A percentile compares a stretch with the other conserved stretches of the same genome.
Conservation (phyloP, 2,797 vertebrate genomes). For the Protonibea diacanthus region DNA sequence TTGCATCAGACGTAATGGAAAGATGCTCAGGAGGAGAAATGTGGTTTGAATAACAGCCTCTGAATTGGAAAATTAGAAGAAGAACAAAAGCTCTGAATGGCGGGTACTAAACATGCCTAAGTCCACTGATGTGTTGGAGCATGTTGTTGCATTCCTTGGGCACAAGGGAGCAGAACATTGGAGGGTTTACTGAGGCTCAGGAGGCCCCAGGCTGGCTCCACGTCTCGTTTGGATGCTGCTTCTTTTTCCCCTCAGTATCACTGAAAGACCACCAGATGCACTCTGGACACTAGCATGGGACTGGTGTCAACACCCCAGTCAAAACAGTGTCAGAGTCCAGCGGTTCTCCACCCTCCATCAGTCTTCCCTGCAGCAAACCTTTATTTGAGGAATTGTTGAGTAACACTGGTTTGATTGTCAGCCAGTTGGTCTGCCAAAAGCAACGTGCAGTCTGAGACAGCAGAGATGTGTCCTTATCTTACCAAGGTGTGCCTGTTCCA, state of each 20-base stretch:
- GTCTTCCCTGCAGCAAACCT: slow-evolving; percentile 19
- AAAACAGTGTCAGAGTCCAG: slow-evolving; percentile 38
- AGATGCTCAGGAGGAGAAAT: slow-evolving; percentile 53
- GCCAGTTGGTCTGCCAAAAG: slow-evolving; percentile 27
- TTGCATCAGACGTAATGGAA: slow-evolving; percentile 49
- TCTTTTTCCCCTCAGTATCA: slow-evolving; percentile 22
- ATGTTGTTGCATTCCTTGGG: slow-evolving; percentile 71
- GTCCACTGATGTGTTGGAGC: slow-evolving; percentile 61
- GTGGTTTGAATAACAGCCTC: slow-evolving; percentile 60
- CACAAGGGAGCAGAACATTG: slow-evolving; percentile 70
- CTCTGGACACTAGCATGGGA: slow-evolving; percentile 38
- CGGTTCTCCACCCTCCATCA: slow-evolving; percentile 28
- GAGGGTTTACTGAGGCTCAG: slow-evolving; percentile 58
- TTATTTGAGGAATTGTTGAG: slow-evolving; percentile 32
- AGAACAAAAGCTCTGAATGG: slow-evolving; percentile 60
- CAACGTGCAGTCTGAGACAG: slow-evolving; percentile 22
- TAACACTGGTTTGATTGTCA: slow-evolving; percentile 40
- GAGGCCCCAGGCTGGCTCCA: slow-evolving; percentile 56
- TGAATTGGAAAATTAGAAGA: slow-evolving; percentile 61
- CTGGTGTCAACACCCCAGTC: slow-evolving; percentile 38
- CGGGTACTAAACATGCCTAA: slow-evolving; percentile 50
- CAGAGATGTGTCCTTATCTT: slow-evolving; percentile 1
- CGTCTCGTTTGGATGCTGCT: slow-evolving; percentile 48
- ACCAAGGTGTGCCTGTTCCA: slow-evolving; percentile 9
- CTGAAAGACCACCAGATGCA: slow-evolving; percentile 21